These are phyloP conservation scores for Heterohyrax brucei DNA, from an alignment of 2,797 vertebrate genomes.

Conservation along the genomic window DNA sequence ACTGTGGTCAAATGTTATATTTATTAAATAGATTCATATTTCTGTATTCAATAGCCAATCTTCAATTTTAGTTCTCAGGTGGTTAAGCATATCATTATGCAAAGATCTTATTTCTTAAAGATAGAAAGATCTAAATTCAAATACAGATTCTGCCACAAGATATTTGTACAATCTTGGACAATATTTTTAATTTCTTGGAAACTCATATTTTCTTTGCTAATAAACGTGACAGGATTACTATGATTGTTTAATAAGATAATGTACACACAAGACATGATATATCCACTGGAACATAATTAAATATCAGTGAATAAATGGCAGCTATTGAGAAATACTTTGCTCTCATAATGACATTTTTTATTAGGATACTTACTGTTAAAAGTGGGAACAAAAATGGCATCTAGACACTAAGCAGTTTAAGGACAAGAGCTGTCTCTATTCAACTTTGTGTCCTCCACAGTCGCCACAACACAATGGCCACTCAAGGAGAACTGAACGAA, in stretches of 20 bases:
- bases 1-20: neutral
- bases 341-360: neutral
- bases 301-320: neutral
- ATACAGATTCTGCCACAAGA: neutral
- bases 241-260: slow-evolving; percentile 11
- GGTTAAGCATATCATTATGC: neutral
- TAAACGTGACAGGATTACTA: neutral
- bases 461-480: neutral
- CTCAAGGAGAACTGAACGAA: neutral
- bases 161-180: neutral
- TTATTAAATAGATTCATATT: neutral
- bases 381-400: neutral
- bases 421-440: neutral
- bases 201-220: neutral
- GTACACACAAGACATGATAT: neutral
- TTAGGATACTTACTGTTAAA: neutral
- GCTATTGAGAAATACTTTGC: slow-evolving; percentile 25
- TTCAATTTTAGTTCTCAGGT: slow-evolving; percentile 14
- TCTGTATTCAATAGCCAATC: neutral
- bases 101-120: neutral
- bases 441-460: neutral
- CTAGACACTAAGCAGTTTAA: neutral
- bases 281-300: neutral
- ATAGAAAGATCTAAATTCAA: neutral
- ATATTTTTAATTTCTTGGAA: slow-evolving; percentile 3